Evolutionary conservation across 2,888 invertebrate genomes (phyloP).

Genomic region (Cheilosia grossa): DNA sequence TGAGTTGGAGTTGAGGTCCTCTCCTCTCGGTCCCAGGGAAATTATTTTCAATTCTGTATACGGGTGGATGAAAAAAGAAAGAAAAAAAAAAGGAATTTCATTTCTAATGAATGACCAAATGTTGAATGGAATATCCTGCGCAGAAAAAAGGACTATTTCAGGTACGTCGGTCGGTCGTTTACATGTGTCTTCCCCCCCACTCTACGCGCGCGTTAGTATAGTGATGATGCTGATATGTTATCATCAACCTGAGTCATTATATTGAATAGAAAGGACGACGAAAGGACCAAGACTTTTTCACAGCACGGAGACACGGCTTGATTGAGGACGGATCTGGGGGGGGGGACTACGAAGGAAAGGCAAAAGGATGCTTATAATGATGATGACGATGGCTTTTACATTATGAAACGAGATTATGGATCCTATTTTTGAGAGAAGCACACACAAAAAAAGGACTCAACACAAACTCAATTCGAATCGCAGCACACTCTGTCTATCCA

Average conservation of each 20-base stretch:
- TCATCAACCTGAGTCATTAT: slow-evolving; percentile 71
- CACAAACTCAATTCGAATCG: slow-evolving; percentile 69
- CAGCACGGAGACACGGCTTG: neutral
- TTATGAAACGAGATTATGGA: slow-evolving; percentile 74
- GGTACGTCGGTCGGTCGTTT: slow-evolving; percentile 25
- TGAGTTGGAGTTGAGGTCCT: neutral
- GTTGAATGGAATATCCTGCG: slow-evolving; percentile 49
- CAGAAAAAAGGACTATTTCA: slow-evolving; percentile 57
- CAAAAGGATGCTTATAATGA: slow-evolving; percentile 56
- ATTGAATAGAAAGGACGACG: slow-evolving; percentile 60
- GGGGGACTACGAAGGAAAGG: neutral
- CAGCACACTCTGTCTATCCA: slow-evolving; percentile 9
- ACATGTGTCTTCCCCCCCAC: slow-evolving; percentile 28
- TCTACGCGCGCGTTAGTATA: slow-evolving; percentile 9
- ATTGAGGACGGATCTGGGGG: neutral
- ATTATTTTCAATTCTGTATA: slow-evolving; percentile 47
- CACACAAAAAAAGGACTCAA: slow-evolving; percentile 49
- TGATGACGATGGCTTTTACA: slow-evolving; percentile 73
- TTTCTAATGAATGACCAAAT: slow-evolving; percentile 69
- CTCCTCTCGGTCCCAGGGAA: slow-evolving; percentile 5
- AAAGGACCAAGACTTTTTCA: slow-evolving; percentile 4
- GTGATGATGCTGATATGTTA: slow-evolving; percentile 72
- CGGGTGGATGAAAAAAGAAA: neutral
- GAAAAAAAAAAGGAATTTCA: slow-evolving; percentile 30
- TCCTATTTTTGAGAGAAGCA: slow-evolving; percentile 51